Evolutionary conservation across 2,888 invertebrate species (phyloP).

Genomic region (Patella caerulea): DNA sequence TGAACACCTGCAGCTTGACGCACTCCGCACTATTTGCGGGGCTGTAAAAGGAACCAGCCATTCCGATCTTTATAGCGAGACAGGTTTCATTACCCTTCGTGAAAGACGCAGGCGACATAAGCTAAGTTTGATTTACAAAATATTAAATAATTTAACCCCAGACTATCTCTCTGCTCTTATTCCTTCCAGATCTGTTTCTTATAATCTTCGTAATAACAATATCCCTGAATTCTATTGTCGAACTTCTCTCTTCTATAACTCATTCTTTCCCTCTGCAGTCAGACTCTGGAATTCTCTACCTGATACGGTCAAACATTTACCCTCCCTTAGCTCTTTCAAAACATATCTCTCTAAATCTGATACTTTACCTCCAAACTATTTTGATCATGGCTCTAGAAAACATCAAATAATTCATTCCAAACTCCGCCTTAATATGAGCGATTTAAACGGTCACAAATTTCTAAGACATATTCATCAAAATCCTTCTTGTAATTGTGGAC

Average conservation of each 20-base stretch:
- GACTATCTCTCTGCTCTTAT: not conserved
- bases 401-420: not conserved
- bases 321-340: not conserved
- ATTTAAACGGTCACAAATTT: not conserved
- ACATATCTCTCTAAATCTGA: not conserved
- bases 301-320: not conserved
- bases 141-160: not conserved
- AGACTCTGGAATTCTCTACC: conserved; percentile 4
- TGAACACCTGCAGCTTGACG: not conserved
- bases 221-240: not conserved
- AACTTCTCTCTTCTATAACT: not conserved
- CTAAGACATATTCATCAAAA: not conserved
- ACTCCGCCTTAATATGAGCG: not conserved
- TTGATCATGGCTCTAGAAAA: not conserved
- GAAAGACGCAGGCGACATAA: not conserved
- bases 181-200: not conserved
- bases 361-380: not conserved
- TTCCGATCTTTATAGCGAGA: not conserved
- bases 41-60: conserved; percentile 2
- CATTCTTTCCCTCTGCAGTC: not conserved
- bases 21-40: not conserved
- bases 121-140: not conserved
- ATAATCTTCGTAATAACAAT: not conserved
- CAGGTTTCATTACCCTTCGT: not conserved
- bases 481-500: not conserved